Evolutionary conservation across 2,888 invertebrate genomes (phyloP).

Genomic region (Choreutis nemorana): DNA sequence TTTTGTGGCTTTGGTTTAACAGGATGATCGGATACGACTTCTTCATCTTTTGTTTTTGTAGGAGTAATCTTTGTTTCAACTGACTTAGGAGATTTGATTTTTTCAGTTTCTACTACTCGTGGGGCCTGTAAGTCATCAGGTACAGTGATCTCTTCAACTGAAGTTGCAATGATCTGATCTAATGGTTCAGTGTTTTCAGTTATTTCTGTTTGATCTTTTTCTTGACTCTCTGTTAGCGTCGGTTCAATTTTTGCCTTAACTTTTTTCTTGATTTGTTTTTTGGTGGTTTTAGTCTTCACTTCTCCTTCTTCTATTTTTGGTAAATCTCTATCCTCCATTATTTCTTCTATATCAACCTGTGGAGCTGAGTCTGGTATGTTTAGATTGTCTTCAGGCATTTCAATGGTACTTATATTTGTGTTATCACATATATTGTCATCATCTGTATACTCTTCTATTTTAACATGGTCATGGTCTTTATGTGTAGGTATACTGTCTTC

Average conservation of each 20-base stretch:
- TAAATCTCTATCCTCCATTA: too few species aligned
- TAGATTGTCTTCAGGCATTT: conserved; percentile 35
- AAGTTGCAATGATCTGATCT: background rate
- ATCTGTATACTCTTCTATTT: conserved; percentile 47
- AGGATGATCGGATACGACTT: too few species aligned
- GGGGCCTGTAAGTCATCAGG: too few species aligned
- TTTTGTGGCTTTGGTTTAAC: conserved; percentile 16
- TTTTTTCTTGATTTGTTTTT: conserved; percentile 22
- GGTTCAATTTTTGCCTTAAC: conserved; percentile 20
- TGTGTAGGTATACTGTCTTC: conserved; percentile 27
- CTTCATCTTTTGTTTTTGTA: conserved; percentile 21
- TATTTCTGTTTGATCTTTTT: background rate
- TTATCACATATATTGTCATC: conserved; percentile 26
- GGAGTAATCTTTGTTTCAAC: conserved; percentile 20
- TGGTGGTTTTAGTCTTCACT: too few species aligned
- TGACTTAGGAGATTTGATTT: background rate
- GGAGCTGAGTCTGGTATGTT: conserved; percentile 31
- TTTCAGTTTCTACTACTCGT: background rate
- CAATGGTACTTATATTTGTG: conserved; percentile 34
- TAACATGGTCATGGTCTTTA: conserved; percentile 26
- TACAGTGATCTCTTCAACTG: too few species aligned
- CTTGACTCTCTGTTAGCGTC: background rate
- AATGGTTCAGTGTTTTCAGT: background rate
- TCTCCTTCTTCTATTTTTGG: too few species aligned
- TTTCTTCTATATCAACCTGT: conserved; percentile 37